Evolutionary conservation across 2,113 vertebrate species (phyloP).

Genomic region (Chiloscyllium plagiosum): DNA sequence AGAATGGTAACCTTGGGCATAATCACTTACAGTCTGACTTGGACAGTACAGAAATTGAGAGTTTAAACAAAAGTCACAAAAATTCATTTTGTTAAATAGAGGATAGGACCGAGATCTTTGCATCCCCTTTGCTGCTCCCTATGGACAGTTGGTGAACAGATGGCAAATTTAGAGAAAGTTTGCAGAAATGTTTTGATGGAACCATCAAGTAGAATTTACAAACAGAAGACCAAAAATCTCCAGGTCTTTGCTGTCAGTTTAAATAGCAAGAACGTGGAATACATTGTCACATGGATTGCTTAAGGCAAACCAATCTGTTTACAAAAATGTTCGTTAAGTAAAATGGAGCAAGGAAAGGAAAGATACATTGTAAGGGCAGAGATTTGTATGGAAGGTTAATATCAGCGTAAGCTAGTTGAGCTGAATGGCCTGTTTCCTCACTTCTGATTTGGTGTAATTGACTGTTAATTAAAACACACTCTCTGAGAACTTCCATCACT

Average conservation of each 20-base stretch:
- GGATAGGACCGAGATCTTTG: not conserved
- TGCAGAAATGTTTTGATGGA: not conserved
- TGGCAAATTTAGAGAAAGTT: not conserved
- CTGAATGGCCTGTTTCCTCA: too few relatives aligned
- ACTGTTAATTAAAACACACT: not conserved
- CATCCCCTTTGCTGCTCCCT: not conserved
- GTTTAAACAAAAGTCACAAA: not conserved
- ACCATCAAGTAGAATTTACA: not conserved
- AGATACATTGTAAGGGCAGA: not conserved
- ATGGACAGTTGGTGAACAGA: not conserved
- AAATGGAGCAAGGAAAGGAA: not conserved
- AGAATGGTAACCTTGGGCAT: not conserved
- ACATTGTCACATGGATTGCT: not conserved
- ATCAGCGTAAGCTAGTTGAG: too few relatives aligned
- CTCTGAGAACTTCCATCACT: not conserved
- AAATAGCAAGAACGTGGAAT: not conserved
- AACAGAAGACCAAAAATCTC: not conserved
- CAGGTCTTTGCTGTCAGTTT: not conserved
- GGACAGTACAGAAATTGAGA: not conserved
- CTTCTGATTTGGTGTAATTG: not conserved
- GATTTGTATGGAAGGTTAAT: too few relatives aligned
- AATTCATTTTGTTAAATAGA: not conserved
- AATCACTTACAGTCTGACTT: not conserved
- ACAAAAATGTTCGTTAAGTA: not conserved
- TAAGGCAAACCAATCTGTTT: too few relatives aligned